A percentile compares a stretch with the other conserved stretches of the same genome.
Conservation (phyloP, 2,113 vertebrate species). For the Bufo gargarizans region DNA sequence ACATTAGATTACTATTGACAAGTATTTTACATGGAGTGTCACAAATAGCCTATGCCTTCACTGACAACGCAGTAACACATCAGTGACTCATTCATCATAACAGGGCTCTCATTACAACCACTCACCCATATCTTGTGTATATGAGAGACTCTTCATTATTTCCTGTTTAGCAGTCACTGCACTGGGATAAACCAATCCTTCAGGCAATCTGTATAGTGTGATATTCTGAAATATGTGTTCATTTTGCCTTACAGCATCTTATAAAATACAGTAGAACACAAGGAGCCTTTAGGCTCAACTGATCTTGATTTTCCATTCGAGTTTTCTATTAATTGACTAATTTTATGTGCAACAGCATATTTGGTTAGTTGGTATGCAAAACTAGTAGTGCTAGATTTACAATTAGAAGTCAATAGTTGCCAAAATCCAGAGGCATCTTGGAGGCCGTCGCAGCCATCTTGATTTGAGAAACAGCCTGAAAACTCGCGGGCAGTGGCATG, state of each 20-base stretch:
- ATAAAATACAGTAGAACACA: neutral
- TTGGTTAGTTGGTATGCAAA: neutral
- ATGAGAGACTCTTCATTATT: constrained; percentile 39
- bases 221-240: neutral
- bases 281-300: no score
- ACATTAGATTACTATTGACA: neutral
- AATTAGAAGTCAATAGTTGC: neutral
- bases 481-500: no score
- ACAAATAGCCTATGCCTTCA: neutral
- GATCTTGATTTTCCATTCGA: neutral
- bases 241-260: neutral
- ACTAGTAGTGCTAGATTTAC: neutral
- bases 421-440: neutral
- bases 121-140: constrained; percentile 42
- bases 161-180: constrained; percentile 37
- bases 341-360: neutral
- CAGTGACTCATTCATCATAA: constrained; percentile 40
- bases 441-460: no score
- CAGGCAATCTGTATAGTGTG: neutral
- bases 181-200: constrained; percentile 27
- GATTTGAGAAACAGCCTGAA: no score
- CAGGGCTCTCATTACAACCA: constrained; percentile 29
- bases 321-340: neutral
- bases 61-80: constrained; percentile 32
- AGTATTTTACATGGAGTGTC: neutral